A percentile compares a stretch with the other conserved stretches of the same genome.
Conservation (phyloP, 1,140 invertebrate species). For the Drosophila serrata region DNA sequence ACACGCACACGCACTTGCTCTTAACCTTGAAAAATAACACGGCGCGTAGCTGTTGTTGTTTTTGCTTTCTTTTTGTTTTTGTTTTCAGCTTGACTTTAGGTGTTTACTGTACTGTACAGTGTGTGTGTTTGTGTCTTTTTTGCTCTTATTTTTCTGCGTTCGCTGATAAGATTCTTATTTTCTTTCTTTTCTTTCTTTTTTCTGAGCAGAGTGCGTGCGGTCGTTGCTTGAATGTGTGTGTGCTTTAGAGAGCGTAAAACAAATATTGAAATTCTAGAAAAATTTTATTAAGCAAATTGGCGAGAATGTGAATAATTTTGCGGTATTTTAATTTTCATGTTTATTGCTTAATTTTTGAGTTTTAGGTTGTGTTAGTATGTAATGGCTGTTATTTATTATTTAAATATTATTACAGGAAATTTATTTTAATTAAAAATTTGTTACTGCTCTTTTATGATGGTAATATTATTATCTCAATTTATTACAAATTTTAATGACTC, state of each 20-base stretch:
- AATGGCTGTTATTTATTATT: not conserved
- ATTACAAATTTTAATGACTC: not conserved
- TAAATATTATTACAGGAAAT: not conserved
- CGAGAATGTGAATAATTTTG: conserved; percentile 34
- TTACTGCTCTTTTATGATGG: not conserved
- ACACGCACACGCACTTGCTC: conserved; percentile 75
- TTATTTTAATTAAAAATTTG: not conserved
- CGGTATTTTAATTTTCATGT: conserved; percentile 7
- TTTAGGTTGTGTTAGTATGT: no score
- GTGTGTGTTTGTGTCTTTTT: conserved; percentile 11
- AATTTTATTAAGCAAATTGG: conserved; percentile 47
- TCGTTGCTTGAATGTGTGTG: not conserved
- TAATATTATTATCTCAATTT: not conserved
- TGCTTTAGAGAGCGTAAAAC: conserved; percentile 15
- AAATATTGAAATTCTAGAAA: conserved; percentile 55
- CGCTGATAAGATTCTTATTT: conserved; percentile 70
- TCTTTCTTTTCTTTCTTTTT: conserved; percentile 56
- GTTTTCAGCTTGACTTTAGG: conserved; percentile 33
- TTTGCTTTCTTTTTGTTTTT: conserved; percentile 48
- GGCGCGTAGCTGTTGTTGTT: conserved; percentile 41
- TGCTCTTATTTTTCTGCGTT: conserved; percentile 25
- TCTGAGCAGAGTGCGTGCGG: conserved; percentile 45
- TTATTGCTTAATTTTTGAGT: conserved; percentile 31
- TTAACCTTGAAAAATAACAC: conserved; percentile 76
- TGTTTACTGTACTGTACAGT: conserved; percentile 52